These are phyloP conservation scores for Otocyon megalotis DNA, from an alignment of 2,113 vertebrate species.

Conservation along the genomic window DNA sequence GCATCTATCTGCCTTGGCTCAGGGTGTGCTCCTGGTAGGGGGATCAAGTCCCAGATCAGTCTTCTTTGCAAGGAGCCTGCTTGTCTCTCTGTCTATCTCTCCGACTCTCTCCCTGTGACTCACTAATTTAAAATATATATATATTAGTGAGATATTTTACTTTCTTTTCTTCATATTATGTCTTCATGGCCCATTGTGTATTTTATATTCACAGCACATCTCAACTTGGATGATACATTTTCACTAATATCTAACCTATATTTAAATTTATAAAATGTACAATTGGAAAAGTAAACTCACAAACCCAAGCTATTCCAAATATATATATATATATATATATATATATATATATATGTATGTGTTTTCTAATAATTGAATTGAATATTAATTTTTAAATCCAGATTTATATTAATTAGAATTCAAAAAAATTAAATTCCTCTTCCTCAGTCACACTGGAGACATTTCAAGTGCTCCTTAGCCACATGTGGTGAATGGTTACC, in stretches of 20 bases:
- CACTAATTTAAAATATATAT: neutral
- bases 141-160: neutral
- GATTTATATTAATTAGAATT: conserved; percentile 33
- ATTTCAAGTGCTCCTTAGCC: neutral
- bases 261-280: conserved; percentile 32
- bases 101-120: no score
- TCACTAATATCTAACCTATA: neutral
- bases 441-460: neutral
- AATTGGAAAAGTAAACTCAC: neutral
- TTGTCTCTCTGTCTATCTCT: no score
- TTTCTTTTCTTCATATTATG: neutral
- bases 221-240: neutral
- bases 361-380: neutral
- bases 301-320: neutral
- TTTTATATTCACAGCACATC: neutral
- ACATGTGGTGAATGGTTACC: neutral
- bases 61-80: no score
- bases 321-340: neutral
- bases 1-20: no score
- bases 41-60: no score
- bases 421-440: conserved; percentile 31
- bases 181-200: neutral
- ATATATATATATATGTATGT: no score
- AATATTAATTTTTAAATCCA: conserved; percentile 9
- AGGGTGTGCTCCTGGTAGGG: no score